Base-by-base conservation (phyloP, 2,888 invertebrate genomes). In the Apamea monoglypha region DNA sequence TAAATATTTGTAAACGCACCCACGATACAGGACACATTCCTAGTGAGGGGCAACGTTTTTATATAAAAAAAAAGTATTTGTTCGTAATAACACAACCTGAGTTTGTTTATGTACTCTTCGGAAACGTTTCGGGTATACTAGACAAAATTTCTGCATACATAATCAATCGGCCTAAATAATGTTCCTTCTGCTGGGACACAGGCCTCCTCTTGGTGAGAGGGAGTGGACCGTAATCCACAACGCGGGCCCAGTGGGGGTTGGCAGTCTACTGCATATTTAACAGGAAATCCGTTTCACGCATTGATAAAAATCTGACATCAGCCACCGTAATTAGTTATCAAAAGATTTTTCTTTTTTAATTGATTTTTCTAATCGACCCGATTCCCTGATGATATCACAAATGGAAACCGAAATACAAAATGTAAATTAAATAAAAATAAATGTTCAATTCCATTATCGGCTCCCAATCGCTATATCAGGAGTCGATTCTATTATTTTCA, bases 341-440 rank as follows among this genome's bases (percentile, higher is more conserved):
- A 47, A 78, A 68, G 40, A 25, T 76, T 81, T 74, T 77, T 50
- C 36, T 36, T 78, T 73, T 81, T 77, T 77, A 86, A 86, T 86
- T 86, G 81, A 86, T 63, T 86, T 88, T 88, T 66, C 85, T 88
- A 85, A 88, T 88, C 78, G 67, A 76, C 66, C 67, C n/a, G 61
- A 88, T 84, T 86, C 74, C 63, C 16, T 56, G 59, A 44, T 76
- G 84, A 83, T 88, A 88, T 76, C 77, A n/a, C 69, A 82, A 88
- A 86, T 88, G 79, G 84, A 82, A 68, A 88, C 78, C 82, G 74
- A 72, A 83, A 70, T 86, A 83, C 56, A 68, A 78, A 83, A 83
- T 86, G 83, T 86, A 74, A 86, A 86, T 81, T 76, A 69, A 81
- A 86, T 82, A 63, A 87, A 87, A 84, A 82, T 86, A 83, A 87